A percentile compares a stretch with the other conserved stretches of the same genome.
These are phyloP conservation scores for Odontocolon sp. DNA, from an alignment of 2,888 invertebrate genomes.

Conservation along the genomic window DNA sequence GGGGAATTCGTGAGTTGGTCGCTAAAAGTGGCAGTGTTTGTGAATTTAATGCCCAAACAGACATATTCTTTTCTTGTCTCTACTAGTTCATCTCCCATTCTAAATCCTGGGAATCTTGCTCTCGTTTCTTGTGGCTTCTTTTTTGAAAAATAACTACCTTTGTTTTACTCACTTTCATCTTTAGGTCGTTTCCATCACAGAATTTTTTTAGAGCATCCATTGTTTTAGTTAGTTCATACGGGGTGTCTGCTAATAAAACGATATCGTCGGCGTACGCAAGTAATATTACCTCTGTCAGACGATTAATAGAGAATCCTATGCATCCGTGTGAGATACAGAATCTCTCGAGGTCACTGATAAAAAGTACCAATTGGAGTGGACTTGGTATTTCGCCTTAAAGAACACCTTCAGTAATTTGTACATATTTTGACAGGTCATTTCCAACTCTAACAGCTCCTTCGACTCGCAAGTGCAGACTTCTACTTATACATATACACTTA, in stretches of 20 bases:
- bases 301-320: constrained; percentile 34
- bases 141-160: constrained; percentile 6
- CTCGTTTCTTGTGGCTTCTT: background rate
- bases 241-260: constrained; percentile 28
- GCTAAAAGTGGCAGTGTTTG: background rate
- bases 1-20: background rate
- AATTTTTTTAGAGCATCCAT: background rate
- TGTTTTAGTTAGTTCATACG: background rate
- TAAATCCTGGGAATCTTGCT: background rate
- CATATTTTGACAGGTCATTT: constrained; percentile 42
- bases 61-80: background rate
- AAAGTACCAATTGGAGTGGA: constrained; percentile 42
- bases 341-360: constrained; percentile 53
- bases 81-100: background rate
- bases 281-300: constrained; percentile 1
- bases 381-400: constrained; percentile 52
- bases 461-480: constrained; percentile 41
- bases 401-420: constrained; percentile 43
- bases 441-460: constrained; percentile 31
- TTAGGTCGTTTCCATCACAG: background rate
- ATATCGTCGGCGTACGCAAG: constrained; percentile 49
- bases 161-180: background rate
- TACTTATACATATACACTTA: constrained; percentile 52
- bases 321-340: constrained; percentile 21
- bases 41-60: background rate